Base-by-base conservation (phyloP, 2,797 vertebrate species). In the Echiichthys vipera region DNA sequence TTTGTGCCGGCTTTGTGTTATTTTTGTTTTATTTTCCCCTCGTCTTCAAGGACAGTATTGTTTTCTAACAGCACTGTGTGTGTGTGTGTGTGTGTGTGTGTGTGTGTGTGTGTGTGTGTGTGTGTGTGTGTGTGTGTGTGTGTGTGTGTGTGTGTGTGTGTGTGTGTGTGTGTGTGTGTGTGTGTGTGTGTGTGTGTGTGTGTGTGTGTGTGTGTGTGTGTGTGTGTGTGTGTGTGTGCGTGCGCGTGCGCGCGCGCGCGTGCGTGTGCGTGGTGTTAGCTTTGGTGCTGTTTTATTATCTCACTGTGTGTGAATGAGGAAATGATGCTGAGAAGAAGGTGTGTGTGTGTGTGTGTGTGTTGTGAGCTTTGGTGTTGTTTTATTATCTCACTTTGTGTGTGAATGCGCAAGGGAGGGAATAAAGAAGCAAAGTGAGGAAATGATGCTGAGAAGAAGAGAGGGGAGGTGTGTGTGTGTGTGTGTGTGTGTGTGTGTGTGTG, bases 31-130 rank as follows among this genome's bases (percentile, higher is more conserved):
- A 34, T 77, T 88, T 68, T 69, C 18, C 27, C 42, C 34, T 36
- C 34, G n/a, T 71, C 43, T 74, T 84, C 68, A 84, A 85, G 88
- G 83, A 85, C 50, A 45, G 36, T 32, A 45, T 82, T 84, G 68
- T 79, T 84, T 39, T 65, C 66, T 70, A 36, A 10, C 65, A 49
- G 58, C 63, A 51, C 25, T 37, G n/a, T n/a, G 47, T 65, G 3
- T 46, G 22, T 12, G 17, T 10, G 45, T 64, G 37, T 42, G 20
- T 46, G 65, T 61, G 25, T 27, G 20, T 34, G 47, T 22, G 40
- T 53, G n/a, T n/a, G n/a, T n/a, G n/a, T n/a, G n/a, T 50, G 50
- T 55, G 25, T 70, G 65, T 45, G n/a, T n/a, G 47, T 51, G 54
- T n/a, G 42, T 36, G 18, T n/a, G 51, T 30, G 64, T 43, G 22